Evolutionary conservation across 2,888 invertebrate species (phyloP).

Genomic region (Callosobruchus maculatus): DNA sequence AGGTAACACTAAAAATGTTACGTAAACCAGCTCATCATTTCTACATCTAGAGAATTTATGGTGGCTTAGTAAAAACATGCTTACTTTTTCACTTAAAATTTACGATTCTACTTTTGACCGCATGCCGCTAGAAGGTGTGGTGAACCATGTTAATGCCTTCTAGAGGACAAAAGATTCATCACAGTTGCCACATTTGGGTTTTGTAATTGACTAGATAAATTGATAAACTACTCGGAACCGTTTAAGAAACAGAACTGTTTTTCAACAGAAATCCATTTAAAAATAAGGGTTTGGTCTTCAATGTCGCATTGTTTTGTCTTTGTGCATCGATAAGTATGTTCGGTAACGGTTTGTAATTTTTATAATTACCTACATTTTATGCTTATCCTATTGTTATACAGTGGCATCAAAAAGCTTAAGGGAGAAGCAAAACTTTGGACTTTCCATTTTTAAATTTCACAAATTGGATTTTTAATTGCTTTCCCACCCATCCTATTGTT

Average conservation of each 20-base stretch:
- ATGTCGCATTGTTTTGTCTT: no score
- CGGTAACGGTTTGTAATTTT: no score
- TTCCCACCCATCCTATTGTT: no score
- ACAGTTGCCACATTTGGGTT: neutral
- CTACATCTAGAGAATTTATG: neutral
- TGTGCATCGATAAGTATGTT: no score
- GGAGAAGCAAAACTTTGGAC: no score
- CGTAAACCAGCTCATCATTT: neutral
- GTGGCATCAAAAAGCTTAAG: no score
- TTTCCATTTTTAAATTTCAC: no score
- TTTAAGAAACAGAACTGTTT: neutral
- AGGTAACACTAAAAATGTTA: neutral
- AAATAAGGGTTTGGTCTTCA: no score
- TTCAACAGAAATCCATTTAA: neutral
- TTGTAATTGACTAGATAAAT: neutral
- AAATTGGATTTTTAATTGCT: no score
- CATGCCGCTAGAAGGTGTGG: neutral
- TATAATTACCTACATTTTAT: no score
- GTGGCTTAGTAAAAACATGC: neutral
- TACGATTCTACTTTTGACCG: neutral
- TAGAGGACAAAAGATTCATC: neutral
- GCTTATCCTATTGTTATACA: no score
- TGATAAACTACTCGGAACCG: neutral
- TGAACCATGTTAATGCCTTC: neutral
- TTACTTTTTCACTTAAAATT: neutral